phyloP scores from a whole-genome alignment of 2,888 invertebrate species.

The Acronicta leporina region DNA sequence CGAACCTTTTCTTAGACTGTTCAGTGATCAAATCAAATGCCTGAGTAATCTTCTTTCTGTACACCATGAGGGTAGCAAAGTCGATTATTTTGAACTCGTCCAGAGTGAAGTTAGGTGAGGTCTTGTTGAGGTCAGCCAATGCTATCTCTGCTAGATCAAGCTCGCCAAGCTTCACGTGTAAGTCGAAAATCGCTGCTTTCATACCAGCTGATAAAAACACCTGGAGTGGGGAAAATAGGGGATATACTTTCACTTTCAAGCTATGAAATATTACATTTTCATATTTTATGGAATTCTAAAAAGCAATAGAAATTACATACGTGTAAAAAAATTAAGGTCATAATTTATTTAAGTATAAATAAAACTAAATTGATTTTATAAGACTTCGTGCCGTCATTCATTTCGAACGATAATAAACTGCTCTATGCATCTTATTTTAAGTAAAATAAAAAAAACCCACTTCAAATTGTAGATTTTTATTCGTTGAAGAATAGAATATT shows the following conservation, averaged over 20 bases:
- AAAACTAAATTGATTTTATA: too few species aligned
- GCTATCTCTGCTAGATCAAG: slow-evolving; percentile 86
- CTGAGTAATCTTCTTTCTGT: slow-evolving; percentile 76
- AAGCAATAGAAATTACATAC: too few species aligned
- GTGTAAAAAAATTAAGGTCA: too few species aligned
- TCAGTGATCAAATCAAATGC: slow-evolving; percentile 85
- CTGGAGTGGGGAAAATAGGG: slow-evolving; percentile 55
- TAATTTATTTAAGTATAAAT: too few species aligned
- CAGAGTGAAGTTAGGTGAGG: slow-evolving; percentile 87
- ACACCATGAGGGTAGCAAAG: slow-evolving; percentile 89
- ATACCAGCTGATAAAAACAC: slow-evolving; percentile 90
- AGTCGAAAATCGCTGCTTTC: slow-evolving; percentile 90
- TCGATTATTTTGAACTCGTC: slow-evolving; percentile 92
- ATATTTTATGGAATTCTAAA: too few species aligned
- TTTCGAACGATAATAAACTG: too few species aligned
- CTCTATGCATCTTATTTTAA: too few species aligned
- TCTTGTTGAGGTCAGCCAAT: slow-evolving; percentile 85
- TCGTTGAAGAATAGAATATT: too few species aligned
- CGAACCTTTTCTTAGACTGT: slow-evolving; percentile 82
- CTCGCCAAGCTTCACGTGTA: slow-evolving; percentile 89
- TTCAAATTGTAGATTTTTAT: too few species aligned
- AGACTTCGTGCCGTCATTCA: too few species aligned
- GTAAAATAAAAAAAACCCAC: too few species aligned
- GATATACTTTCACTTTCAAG: not conserved
- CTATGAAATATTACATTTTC: too few species aligned